phyloP scores from a whole-genome alignment of 2,113 vertebrate genomes.

The Hemichromis elongatus region DNA sequence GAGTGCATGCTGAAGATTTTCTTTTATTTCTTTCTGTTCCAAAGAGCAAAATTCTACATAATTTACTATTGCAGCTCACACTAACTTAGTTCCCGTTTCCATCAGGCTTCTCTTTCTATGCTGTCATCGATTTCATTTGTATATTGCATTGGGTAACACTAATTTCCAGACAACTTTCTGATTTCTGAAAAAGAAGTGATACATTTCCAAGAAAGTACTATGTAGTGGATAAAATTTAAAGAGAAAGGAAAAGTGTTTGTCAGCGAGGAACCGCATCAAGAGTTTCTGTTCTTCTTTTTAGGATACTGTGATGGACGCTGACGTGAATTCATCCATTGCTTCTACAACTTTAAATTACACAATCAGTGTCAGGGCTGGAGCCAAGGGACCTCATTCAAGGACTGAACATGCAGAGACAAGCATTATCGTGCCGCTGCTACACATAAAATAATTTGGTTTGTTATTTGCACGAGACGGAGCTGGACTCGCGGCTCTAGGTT shows the following conservation, averaged over 20 bases:
- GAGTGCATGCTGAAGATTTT: not conserved
- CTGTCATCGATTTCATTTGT: not conserved
- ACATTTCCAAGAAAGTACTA: not conserved
- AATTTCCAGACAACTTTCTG: not conserved
- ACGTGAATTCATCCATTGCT: not conserved
- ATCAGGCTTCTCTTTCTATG: not conserved
- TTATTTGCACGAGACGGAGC: not conserved
- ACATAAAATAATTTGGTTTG: not conserved
- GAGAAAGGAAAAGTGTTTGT: not conserved
- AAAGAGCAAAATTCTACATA: not conserved
- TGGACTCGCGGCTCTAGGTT: not conserved
- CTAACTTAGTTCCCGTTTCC: not conserved
- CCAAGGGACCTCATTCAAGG: not conserved
- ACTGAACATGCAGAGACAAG: not conserved
- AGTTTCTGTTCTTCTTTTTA: not conserved
- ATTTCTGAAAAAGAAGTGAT: not conserved
- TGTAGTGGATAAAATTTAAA: not conserved
- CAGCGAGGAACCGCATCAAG: rapidly evolving
- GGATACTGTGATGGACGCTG: not conserved
- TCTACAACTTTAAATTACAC: not conserved
- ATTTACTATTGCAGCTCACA: not conserved
- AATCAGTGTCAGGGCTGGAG: not conserved
- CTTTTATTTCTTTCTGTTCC: rapidly evolving
- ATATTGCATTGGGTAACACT: not conserved
- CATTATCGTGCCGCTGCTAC: not conserved